Percentiles rank a stretch among this genome's conserved stretches.
Evolutionary conservation across 2,113 vertebrate genomes (phyloP).

Genomic region (Pleuronectes platessa): DNA sequence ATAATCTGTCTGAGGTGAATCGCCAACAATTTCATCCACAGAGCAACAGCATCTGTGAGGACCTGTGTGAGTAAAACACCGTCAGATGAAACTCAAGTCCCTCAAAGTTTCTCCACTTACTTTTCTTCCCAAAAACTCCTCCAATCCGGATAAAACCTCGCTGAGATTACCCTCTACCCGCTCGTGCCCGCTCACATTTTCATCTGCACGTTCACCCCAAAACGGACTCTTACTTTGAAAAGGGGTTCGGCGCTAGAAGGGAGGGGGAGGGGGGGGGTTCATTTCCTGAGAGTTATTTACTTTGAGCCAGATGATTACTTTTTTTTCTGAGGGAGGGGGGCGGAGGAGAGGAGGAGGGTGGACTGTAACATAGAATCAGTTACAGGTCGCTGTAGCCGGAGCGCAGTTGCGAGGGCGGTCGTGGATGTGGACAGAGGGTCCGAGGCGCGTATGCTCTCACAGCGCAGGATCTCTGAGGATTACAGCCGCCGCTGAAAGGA

Average conservation of each 20-base stretch:
- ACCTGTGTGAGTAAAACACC: neutral
- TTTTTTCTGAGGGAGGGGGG: conserved; percentile 62
- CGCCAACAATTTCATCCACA: too few relatives aligned
- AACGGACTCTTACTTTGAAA: conserved; percentile 90
- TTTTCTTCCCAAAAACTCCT: neutral
- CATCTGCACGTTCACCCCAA: neutral
- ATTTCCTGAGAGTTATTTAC: conserved; percentile 98
- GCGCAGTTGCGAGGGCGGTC: conserved; percentile 84
- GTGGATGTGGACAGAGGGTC: conserved; percentile 80
- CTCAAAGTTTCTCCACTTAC: neutral
- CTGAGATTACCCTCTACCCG: neutral
- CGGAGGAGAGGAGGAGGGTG: conserved; percentile 81
- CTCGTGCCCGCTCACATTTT: neutral
- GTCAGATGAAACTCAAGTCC: neutral
- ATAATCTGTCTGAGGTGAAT: neutral
- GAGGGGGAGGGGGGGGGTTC: conserved; percentile 80
- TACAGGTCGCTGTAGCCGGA: conserved; percentile 88
- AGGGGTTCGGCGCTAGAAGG: conserved; percentile 57
- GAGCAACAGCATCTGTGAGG: neutral
- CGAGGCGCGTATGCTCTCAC: conserved; percentile 77
- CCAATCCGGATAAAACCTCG: neutral
- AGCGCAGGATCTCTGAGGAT: conserved; percentile 77
- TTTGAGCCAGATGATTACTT: conserved; percentile 93
- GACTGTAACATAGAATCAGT: conserved; percentile 95
- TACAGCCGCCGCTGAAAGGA: conserved; percentile 73